phyloP scores from a whole-genome alignment of 2,113 vertebrate genomes.

The Thalassoma bifasciatum region DNA sequence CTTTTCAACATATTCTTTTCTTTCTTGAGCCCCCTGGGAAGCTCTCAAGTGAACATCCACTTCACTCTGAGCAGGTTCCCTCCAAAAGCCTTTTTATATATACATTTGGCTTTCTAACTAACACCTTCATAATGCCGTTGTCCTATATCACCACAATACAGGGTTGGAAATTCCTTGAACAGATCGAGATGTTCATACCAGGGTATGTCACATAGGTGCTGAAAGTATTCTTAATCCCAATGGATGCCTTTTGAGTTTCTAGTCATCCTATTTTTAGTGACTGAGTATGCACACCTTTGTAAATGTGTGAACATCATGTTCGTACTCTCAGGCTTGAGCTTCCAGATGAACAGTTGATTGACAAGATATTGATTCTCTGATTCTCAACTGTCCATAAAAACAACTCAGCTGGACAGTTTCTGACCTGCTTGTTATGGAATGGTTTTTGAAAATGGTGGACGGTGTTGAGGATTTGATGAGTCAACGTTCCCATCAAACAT shows the following conservation, averaged over 20 bases:
- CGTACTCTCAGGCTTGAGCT: conserved; percentile 17
- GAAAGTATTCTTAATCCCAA: not conserved
- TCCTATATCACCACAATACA: not conserved
- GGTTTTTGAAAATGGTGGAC: conserved; percentile 17
- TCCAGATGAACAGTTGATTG: conserved; percentile 53
- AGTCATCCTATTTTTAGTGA: conserved; percentile 18
- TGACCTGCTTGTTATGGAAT: conserved; percentile 34
- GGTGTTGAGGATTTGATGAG: not conserved
- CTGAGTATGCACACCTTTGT: not conserved
- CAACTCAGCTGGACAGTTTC: conserved; percentile 22
- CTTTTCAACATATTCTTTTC: too few relatives aligned
- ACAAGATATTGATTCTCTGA: conserved; percentile 63
- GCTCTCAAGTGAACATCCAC: too few relatives aligned
- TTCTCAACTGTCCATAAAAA: conserved; percentile 67
- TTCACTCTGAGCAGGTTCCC: too few relatives aligned
- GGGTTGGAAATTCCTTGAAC: not conserved
- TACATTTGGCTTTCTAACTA: not conserved
- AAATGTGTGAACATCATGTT: not conserved
- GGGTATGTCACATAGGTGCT: not conserved
- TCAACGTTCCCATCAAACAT: conserved; percentile 53
- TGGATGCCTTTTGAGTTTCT: not conserved
- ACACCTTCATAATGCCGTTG: conserved; percentile 4
- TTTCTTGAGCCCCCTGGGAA: too few relatives aligned
- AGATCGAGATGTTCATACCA: not conserved
- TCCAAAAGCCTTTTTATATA: not conserved